A percentile compares a stretch with the other conserved stretches of the same genome.
Conservation (phyloP, 2,888 invertebrate genomes). For the Brachyptera risi region DNA sequence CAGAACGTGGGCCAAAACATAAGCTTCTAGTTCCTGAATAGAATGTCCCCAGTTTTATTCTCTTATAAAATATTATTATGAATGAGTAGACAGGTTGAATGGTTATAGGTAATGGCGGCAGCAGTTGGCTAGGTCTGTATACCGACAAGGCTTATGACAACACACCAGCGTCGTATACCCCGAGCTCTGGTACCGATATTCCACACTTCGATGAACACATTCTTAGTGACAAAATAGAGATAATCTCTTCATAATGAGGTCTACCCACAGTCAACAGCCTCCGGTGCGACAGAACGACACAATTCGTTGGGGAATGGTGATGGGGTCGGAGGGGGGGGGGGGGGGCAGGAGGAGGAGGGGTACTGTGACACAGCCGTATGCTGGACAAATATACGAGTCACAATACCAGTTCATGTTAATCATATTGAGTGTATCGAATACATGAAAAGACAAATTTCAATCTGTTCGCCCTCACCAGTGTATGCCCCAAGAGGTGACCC, state of each 20-base stretch:
- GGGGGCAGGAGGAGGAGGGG: too few relatives aligned
- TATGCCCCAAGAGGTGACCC: neutral
- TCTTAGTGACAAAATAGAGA: constrained; percentile 28
- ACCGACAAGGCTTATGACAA: neutral
- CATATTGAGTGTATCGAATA: constrained; percentile 31
- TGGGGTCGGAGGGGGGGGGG: too few relatives aligned
- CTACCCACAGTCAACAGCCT: constrained; percentile 30
- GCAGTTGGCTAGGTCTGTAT: neutral
- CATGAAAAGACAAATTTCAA: constrained; percentile 31
- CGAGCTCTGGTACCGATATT: constrained; percentile 18
- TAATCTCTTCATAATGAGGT: constrained; percentile 31
- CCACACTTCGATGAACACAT: constrained; percentile 24
- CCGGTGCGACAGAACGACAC: constrained; percentile 7
- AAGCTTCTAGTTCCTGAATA: neutral
- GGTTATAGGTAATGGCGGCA: constrained; percentile 16
- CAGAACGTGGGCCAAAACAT: constrained; percentile 1
- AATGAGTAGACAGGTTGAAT: constrained; percentile 32
- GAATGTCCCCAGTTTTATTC: constrained; percentile 12
- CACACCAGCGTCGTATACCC: neutral
- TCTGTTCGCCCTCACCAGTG: constrained; percentile 24
- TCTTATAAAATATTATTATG: constrained; percentile 31
- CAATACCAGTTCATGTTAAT: constrained; percentile 25
- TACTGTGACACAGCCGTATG: too few relatives aligned
- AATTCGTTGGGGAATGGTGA: too few relatives aligned
- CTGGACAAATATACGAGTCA: constrained; percentile 13